These are phyloP conservation scores for Acrocephalus arundinaceus DNA, from an alignment of 2,113 vertebrate genomes.

Conservation along the genomic window DNA sequence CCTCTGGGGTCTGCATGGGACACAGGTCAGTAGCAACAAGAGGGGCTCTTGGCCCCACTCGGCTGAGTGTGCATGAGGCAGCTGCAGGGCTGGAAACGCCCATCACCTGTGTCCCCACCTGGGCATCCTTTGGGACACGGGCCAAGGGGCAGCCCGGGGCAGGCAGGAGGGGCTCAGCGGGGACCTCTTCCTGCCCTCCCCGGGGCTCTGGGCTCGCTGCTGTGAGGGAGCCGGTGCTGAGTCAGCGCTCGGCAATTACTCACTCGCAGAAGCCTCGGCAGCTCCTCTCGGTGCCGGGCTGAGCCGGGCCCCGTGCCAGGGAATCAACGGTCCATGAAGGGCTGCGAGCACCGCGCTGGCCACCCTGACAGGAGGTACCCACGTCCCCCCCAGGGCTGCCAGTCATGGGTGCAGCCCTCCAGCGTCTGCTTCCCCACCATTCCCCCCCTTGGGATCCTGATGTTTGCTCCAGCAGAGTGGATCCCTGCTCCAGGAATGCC, in stretches of 20 bases:
- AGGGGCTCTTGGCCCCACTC: background rate
- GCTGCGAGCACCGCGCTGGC: background rate
- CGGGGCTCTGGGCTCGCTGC: background rate
- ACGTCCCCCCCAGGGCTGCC: fast-evolving
- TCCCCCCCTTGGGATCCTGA: fast-evolving
- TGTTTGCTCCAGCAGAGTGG: background rate
- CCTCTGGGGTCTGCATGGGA: background rate
- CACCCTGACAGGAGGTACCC: background rate
- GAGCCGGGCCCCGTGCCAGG: background rate
- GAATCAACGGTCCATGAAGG: background rate
- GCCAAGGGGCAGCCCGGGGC: background rate
- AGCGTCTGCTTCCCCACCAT: fast-evolving
- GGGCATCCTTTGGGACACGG: background rate
- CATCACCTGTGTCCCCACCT: fast-evolving
- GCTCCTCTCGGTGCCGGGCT: background rate
- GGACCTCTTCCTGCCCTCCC: background rate
- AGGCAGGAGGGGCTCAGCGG: fast-evolving
- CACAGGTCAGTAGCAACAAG: fast-evolving
- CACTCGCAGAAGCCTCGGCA: background rate
- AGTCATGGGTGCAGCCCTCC: fast-evolving
- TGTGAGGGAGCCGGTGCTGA: background rate
- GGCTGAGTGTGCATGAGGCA: fast-evolving
- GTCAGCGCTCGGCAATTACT: background rate
- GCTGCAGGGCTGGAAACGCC: background rate
- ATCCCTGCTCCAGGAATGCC: background rate